phyloP scores from a whole-genome alignment of 2,113 vertebrate genomes.

The Passer domesticus region DNA sequence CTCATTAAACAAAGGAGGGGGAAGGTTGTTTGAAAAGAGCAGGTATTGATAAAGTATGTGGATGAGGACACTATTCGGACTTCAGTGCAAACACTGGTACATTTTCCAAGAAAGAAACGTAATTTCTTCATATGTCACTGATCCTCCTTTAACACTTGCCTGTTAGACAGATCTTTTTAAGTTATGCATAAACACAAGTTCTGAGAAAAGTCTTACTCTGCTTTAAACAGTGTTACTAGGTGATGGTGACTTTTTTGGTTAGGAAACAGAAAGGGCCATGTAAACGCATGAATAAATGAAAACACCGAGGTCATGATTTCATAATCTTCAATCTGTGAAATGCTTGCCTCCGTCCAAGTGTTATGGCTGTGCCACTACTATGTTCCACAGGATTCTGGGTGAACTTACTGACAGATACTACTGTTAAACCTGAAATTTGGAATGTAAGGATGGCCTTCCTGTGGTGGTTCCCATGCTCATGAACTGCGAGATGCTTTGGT shows the following conservation, averaged over 20 bases:
- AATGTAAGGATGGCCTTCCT: background rate
- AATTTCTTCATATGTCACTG: background rate
- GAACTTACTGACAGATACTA: background rate
- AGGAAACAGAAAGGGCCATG: background rate
- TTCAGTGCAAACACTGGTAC: rapidly evolving
- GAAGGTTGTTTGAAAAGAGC: background rate
- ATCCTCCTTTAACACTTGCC: background rate
- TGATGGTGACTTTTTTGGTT: background rate
- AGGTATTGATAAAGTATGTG: background rate
- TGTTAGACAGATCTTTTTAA: background rate
- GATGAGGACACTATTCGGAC: background rate
- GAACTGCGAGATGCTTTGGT: background rate
- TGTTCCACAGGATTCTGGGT: background rate
- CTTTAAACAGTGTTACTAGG: background rate
- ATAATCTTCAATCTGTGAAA: background rate
- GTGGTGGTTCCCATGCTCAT: background rate
- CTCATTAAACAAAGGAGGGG: background rate
- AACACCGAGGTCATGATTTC: background rate
- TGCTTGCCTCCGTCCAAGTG: background rate
- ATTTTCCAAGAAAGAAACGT: background rate
- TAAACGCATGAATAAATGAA: background rate
- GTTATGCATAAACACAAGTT: background rate
- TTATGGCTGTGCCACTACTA: rapidly evolving
- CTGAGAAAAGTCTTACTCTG: background rate
- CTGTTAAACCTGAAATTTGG: background rate